Conservation (phyloP, 2,797 vertebrate species). For the Alfaro cultratus region DNA sequence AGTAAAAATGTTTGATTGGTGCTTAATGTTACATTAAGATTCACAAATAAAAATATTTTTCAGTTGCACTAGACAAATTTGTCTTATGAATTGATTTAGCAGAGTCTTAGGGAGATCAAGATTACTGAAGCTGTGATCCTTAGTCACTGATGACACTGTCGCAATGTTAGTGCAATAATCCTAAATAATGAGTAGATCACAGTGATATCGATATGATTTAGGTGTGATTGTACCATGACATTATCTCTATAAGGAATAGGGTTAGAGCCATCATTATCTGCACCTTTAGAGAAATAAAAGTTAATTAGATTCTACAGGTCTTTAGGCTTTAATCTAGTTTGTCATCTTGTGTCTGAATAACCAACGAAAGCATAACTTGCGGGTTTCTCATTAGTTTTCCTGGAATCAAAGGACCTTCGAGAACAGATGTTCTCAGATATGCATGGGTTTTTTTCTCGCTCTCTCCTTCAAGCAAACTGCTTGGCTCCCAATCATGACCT, state of each 20-base stretch:
- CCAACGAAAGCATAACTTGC: background rate
- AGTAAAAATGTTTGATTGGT: conserved; percentile 8
- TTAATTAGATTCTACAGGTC: background rate
- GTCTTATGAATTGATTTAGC: too few species aligned
- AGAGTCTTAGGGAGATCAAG: background rate
- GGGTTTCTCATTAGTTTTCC: background rate
- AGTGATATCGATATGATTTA: background rate
- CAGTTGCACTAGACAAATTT: background rate
- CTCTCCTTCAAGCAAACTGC: background rate
- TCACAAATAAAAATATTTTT: background rate
- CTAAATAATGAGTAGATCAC: background rate
- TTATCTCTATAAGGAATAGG: background rate
- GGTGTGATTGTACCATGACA: background rate
- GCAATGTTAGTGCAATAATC: background rate
- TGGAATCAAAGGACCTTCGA: background rate
- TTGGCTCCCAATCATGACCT: background rate
- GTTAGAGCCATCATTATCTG: background rate
- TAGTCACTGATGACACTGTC: background rate
- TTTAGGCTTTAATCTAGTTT: background rate
- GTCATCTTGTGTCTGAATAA: background rate
- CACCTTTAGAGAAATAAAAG: background rate
- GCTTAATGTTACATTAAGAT: conserved; percentile 2
- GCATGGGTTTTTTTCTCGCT: background rate
- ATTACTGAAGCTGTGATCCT: background rate
- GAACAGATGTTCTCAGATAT: background rate